Evolutionary conservation across 2,113 vertebrate species (phyloP).

Genomic region (Engystomops pustulosus): DNA sequence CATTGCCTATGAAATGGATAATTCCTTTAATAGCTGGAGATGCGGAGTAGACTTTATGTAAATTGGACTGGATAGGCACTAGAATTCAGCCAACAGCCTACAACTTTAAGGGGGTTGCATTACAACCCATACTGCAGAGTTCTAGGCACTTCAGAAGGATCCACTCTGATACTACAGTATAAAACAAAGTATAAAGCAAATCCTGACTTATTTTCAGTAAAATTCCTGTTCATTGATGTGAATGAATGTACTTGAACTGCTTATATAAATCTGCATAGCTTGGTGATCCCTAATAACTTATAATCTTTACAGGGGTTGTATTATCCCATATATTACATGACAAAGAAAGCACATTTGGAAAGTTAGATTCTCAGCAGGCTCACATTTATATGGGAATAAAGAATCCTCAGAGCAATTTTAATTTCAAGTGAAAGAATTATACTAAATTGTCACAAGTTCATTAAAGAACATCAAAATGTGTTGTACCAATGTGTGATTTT

Average conservation of each 20-base stretch:
- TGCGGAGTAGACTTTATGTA: no score
- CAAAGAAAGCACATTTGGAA: not conserved
- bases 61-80: no score
- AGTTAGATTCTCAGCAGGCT: not conserved
- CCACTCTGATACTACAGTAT: not conserved
- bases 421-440: not conserved
- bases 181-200: not conserved
- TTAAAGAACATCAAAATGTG: not conserved
- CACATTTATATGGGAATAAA: not conserved
- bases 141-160: not conserved
- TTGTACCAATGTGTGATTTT: not conserved
- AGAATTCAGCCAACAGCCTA: no score
- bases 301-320: not conserved
- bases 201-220: not conserved
- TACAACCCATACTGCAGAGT: no score
- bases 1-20: no score
- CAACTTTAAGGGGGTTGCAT: not conserved
- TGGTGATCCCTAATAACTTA: not conserved
- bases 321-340: not conserved
- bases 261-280: not conserved
- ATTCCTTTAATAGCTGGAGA: no score
- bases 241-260: not conserved
- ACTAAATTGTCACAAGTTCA: not conserved
- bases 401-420: not conserved
- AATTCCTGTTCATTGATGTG: not conserved